These are phyloP conservation scores for Petrophora chlorosata DNA, from an alignment of 2,888 invertebrate species.

Conservation along the genomic window DNA sequence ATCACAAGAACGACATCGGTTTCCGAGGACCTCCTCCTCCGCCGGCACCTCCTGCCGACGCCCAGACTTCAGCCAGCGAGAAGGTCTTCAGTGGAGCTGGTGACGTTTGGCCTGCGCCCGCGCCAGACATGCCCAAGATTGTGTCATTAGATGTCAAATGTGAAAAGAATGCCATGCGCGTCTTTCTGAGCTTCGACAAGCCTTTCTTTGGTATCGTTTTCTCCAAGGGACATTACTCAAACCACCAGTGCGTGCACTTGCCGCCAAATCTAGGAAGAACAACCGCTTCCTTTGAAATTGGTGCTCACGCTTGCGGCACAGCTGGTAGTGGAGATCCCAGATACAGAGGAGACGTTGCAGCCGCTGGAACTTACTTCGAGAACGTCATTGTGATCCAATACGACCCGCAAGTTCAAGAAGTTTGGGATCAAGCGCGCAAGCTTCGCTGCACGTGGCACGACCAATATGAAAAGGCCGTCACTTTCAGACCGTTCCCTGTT, in stretches of 20 bases:
- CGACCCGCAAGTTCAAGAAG: slow-evolving; percentile 96
- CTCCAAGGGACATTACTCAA: slow-evolving; percentile 97
- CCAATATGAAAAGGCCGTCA: slow-evolving; percentile 97
- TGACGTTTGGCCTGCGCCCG: slow-evolving; percentile 93
- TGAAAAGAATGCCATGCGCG: slow-evolving; percentile 96
- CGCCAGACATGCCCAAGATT: slow-evolving; percentile 96
- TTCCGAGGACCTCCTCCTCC: slow-evolving; percentile 89
- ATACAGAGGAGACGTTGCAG: slow-evolving; percentile 94
- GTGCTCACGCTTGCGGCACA: slow-evolving; percentile 95
- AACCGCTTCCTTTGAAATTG: slow-evolving; percentile 95
- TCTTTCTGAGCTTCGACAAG: slow-evolving; percentile 96
- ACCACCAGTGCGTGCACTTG: slow-evolving; percentile 95
- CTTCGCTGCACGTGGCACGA: slow-evolving; percentile 97
- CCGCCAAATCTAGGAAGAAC: slow-evolving; percentile 94
- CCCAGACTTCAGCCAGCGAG: slow-evolving; percentile 83
- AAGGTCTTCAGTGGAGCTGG: slow-evolving; percentile 85
- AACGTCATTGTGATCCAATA: slow-evolving; percentile 97
- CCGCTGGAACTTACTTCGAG: slow-evolving; percentile 96
- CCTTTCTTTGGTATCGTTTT: slow-evolving; percentile 98
- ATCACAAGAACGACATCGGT: slow-evolving; percentile 79
- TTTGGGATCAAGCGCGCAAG: slow-evolving; percentile 97
- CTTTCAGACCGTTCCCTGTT: slow-evolving; percentile 96
- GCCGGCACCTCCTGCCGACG: slow-evolving; percentile 73
- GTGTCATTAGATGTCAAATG: slow-evolving; percentile 96
- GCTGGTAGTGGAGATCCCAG: slow-evolving; percentile 96